phyloP scores from a whole-genome alignment of 2,797 vertebrate genomes.

The Amazona ochrocephala region DNA sequence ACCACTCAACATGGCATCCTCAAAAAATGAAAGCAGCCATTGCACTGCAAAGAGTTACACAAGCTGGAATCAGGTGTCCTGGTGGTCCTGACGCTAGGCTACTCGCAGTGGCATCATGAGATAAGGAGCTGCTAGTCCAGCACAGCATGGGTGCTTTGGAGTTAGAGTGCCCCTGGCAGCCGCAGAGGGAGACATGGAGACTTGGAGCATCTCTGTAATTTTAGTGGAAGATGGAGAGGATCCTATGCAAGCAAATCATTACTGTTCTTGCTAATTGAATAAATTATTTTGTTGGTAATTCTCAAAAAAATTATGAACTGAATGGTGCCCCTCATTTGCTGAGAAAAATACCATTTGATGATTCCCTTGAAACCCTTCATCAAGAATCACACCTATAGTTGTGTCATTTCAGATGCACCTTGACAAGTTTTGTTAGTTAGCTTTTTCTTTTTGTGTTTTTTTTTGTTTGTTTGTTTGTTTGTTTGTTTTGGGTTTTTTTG shows the following conservation, averaged over 20 bases:
- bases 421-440: not conserved
- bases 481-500: rapidly evolving
- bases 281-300: not conserved
- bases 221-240: not conserved
- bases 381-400: not conserved
- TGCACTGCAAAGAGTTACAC: not conserved
- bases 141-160: not conserved
- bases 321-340: not conserved
- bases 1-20: not conserved
- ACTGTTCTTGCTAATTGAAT: not conserved
- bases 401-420: not conserved
- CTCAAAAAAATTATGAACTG: not conserved
- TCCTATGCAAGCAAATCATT: not conserved
- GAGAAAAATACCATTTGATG: not conserved
- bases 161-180: not conserved
- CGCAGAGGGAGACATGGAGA: not conserved
- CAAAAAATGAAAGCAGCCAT: not conserved
- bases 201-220: not conserved
- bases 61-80: not conserved
- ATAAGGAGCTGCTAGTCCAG: not conserved
- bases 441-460: rapidly evolving
- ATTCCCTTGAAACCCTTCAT: not conserved
- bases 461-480: not conserved
- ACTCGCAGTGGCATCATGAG: not conserved
- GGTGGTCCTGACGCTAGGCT: not conserved